Evolutionary conservation across 2,888 invertebrate genomes (phyloP).

Genomic region (Trachelus stipa): DNA sequence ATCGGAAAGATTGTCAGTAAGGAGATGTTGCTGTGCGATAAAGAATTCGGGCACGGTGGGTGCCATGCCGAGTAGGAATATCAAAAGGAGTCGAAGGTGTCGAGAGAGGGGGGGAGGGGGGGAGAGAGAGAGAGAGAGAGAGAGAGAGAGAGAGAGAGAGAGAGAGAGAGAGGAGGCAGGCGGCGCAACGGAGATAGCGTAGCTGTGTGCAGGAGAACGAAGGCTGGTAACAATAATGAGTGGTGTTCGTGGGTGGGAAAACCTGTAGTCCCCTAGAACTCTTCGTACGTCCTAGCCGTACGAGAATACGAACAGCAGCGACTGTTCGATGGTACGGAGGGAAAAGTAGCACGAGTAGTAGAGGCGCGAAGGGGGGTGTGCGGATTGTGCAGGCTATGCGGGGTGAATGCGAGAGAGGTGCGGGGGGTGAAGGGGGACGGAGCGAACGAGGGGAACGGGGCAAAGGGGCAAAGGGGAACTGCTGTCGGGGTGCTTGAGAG

Average conservation of each 20-base stretch:
- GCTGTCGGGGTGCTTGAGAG: slow-evolving; percentile 35
- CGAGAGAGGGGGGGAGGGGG: background rate
- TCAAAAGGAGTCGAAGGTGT: too few species aligned
- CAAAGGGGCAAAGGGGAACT: slow-evolving; percentile 20
- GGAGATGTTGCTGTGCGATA: too few species aligned
- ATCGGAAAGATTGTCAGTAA: too few species aligned
- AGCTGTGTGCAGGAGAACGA: background rate
- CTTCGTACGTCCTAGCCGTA: too few species aligned
- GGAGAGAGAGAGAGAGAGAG: background rate
- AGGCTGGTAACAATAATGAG: slow-evolving; percentile 58
- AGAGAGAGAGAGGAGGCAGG: background rate
- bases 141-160: background rate
- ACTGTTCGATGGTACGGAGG: too few species aligned
- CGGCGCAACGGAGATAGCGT: slow-evolving; percentile 8
- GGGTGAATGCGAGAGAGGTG: slow-evolving; percentile 9
- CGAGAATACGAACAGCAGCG: too few species aligned
- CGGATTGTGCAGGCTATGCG: slow-evolving; percentile 23
- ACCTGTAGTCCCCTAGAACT: too few species aligned
- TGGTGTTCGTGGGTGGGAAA: slow-evolving; percentile 42
- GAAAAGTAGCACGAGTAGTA: slow-evolving; percentile 11
- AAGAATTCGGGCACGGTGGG: too few species aligned
- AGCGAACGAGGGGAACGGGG: slow-evolving; percentile 29
- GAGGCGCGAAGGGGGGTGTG: slow-evolving; percentile 20
- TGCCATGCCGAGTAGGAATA: too few species aligned
- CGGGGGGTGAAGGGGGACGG: slow-evolving; percentile 18